These are phyloP conservation scores for Mechanitis mazaeus DNA, from an alignment of 2,888 invertebrate species.

Conservation along the genomic window DNA sequence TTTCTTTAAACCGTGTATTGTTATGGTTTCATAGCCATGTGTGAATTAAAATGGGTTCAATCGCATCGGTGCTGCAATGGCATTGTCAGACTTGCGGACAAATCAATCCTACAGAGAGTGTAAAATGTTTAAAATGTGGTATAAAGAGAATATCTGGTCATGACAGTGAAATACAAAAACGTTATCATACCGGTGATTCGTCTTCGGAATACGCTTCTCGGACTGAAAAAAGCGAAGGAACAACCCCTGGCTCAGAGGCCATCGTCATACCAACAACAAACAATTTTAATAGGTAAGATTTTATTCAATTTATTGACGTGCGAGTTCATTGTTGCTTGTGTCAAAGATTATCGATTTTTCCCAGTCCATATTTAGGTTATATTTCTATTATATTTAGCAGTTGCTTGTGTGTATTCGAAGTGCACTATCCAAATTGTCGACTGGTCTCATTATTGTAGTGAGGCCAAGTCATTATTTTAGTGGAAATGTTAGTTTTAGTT, in stretches of 20 bases:
- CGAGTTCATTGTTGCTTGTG: slow-evolving; percentile 53
- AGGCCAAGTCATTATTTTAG: slow-evolving; percentile 55
- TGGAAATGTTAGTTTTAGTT: slow-evolving; percentile 45
- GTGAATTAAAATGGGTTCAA: slow-evolving; percentile 88
- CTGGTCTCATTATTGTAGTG: slow-evolving; percentile 42
- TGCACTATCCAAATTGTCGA: slow-evolving; percentile 58
- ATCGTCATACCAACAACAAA: slow-evolving; percentile 64
- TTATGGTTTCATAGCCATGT: slow-evolving; percentile 76
- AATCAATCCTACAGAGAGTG: slow-evolving; percentile 91
- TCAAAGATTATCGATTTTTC: slow-evolving; percentile 70
- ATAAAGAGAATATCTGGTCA: slow-evolving; percentile 78
- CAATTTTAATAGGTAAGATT: slow-evolving; percentile 65
- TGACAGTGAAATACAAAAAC: slow-evolving; percentile 68
- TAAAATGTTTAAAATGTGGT: slow-evolving; percentile 90
- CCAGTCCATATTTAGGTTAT: slow-evolving; percentile 64
- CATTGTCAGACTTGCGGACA: slow-evolving; percentile 91
- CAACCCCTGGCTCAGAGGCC: slow-evolving; percentile 64
- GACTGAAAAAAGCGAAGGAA: slow-evolving; percentile 66
- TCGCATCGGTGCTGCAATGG: slow-evolving; percentile 96
- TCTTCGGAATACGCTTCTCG: slow-evolving; percentile 63
- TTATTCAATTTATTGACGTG: slow-evolving; percentile 40
- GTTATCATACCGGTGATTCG: slow-evolving; percentile 58
- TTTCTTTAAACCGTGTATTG: slow-evolving; percentile 65
- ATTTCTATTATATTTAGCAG: slow-evolving; percentile 59
- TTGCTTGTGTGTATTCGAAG: slow-evolving; percentile 47